Base-by-base conservation (phyloP, 2,113 vertebrate species). In the Rhinichthys klamathensis region DNA sequence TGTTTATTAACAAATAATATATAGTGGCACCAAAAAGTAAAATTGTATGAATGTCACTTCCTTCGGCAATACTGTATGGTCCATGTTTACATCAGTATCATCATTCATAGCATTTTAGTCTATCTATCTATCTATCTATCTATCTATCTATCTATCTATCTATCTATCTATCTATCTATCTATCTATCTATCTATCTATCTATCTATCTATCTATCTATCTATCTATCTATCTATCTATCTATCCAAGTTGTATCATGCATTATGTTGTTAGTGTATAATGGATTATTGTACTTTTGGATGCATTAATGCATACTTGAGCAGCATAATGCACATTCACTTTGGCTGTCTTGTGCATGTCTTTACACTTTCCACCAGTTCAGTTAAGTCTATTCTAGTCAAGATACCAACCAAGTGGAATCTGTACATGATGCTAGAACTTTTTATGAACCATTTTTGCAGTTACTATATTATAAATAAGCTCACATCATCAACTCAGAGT, bases 101-200 rank as follows among this genome's bases (percentile, higher is more conserved):
- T 18, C 12, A 67, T 7, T 67, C 63, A 18, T 67, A 65, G 27
- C n/a, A n/a, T n/a, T n/a, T n/a, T n/a, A n/a, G n/a, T n/a, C n/a
- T n/a, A n/a, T n/a, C n/a, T n/a, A n/a, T n/a, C n/a, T n/a, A n/a
- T n/a, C n/a, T n/a, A n/a, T n/a, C 58, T 63, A 63, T 61, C 60
- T 63, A 65, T 67, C 63, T 67, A 67, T 67, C 63, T 67, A 67
- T 67, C 63, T 65, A 65, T 67, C 27, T 67, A 65, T 32, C 27
- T 32, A 65, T 65, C 63, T 65, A 65, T 65, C 27, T 65, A 65
- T 67, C 63, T 65, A 65, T 67, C 63, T 65, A 65, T 65, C 27
- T 65, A 65, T 65, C 61, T 65, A 65, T 65, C 61, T 65, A 32
- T 63, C 60, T 65, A 32, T 65, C 61, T 67, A 7, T 65, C 61